A percentile compares a stretch with the other conserved stretches of the same genome.
These are phyloP conservation scores for Graphium colonna DNA, from an alignment of 2,888 invertebrate genomes.

Conservation along the genomic window DNA sequence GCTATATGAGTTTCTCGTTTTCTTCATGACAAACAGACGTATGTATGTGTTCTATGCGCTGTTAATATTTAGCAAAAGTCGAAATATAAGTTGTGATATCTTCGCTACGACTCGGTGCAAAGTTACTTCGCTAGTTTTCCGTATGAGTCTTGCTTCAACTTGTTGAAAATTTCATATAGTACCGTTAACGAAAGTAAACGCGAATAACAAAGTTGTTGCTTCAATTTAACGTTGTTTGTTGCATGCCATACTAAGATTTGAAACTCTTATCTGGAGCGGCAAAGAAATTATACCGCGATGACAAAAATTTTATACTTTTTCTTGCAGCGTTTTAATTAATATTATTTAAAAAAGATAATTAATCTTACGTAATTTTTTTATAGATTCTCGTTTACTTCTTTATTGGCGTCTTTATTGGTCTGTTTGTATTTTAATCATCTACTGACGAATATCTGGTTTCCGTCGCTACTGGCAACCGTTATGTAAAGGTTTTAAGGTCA, in stretches of 20 bases:
- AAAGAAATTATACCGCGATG: not conserved
- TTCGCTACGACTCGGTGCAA: slow-evolving; percentile 34
- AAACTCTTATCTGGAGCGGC: not conserved
- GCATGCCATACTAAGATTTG: not conserved
- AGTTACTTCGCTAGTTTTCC: slow-evolving; percentile 23
- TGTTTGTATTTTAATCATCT: no score
- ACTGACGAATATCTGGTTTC: no score
- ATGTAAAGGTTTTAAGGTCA: no score
- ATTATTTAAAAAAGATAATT: no score
- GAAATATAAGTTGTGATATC: slow-evolving; percentile 33
- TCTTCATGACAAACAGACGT: slow-evolving; percentile 15
- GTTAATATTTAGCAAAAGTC: slow-evolving; percentile 32
- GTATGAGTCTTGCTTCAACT: slow-evolving; percentile 14
- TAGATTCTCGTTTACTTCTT: no score
- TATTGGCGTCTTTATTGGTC: no score
- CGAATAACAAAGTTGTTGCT: slow-evolving; percentile 15
- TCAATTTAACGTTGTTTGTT: slow-evolving; percentile 10
- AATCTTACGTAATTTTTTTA: no score
- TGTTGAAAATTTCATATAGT: slow-evolving; percentile 19
- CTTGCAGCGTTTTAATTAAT: no score
- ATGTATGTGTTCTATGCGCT: slow-evolving; percentile 11
- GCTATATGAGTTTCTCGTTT: slow-evolving; percentile 7
- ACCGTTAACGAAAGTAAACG: slow-evolving; percentile 21
- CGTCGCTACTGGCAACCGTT: no score
- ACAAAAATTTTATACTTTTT: not conserved